Evolutionary conservation across 2,113 vertebrate genomes (phyloP).

Genomic region (Myrmecophaga tridactyla): DNA sequence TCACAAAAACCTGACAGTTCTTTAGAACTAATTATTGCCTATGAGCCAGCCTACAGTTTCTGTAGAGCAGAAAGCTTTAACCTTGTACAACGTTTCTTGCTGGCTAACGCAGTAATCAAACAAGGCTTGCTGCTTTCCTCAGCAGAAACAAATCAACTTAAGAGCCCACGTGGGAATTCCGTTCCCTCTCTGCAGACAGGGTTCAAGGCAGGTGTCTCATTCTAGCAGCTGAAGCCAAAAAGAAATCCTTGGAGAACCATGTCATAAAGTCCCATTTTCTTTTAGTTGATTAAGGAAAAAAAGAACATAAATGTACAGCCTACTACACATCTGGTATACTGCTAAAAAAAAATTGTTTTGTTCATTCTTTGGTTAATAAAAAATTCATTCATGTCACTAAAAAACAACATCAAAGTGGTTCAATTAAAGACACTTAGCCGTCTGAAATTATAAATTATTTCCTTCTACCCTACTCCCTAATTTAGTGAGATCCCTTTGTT

Average conservation of each 20-base stretch:
- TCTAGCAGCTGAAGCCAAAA: not conserved
- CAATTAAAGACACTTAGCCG: conserved; percentile 27
- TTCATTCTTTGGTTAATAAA: conserved; percentile 48
- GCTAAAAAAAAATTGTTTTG: not conserved
- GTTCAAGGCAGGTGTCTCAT: not conserved
- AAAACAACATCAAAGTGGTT: conserved; percentile 13
- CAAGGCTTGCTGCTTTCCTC: not conserved
- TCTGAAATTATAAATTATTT: conserved; percentile 5
- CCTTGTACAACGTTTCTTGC: not conserved
- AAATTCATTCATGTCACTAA: not conserved
- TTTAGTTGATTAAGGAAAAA: not conserved
- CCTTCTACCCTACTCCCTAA: not conserved
- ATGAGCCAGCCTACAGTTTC: not conserved
- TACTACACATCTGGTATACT: not conserved
- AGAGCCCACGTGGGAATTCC: conserved; percentile 5
- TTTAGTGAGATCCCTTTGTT: not conserved
- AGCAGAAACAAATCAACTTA: conserved; percentile 35
- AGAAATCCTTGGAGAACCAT: conserved; percentile 16
- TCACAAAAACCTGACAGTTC: not conserved
- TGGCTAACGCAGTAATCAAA: not conserved
- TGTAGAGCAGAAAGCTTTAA: conserved; percentile 42
- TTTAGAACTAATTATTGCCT: not conserved
- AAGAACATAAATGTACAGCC: not conserved
- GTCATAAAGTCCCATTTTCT: not conserved
- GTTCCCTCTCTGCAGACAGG: not conserved